Base-by-base conservation (phyloP, 1,140 invertebrate genomes). In the Octopus sinensis region DNA sequence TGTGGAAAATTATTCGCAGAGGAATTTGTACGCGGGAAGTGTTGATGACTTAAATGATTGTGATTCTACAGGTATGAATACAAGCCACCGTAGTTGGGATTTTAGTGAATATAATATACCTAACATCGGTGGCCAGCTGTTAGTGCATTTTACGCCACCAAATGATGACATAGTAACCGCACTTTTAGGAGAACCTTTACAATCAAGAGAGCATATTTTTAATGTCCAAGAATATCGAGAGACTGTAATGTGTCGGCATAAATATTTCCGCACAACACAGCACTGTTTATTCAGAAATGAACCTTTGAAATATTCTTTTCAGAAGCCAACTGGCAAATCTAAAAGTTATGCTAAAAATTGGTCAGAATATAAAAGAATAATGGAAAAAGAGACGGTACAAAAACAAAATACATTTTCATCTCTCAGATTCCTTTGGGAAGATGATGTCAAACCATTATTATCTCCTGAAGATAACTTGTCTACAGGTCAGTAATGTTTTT, bases 171-270 rank as follows among this genome's bases (percentile, higher is more conserved):
- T 73, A 13, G 30, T 23, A 6, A 5, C 30, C 13, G 17, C 68
- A 9, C 68, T 73, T 17, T 73, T 73, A 6, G 68, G 68, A 12
- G 68, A 73, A 13, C 68, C 68, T 6, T 73, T 73, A 23, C 68
- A 13, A 73, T 13, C 1, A 73, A 23, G 76, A 51, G 43, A 77
- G 17, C 51, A 23, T 7, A 43, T 13, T 17, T 77, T 77, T 43
- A 17, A 77, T 43, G 30, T 77, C 7, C 17, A 77, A 53, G 76
- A 77, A 77, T 77, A 77, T 17, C 23, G 76, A 43, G 76, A 77
- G 52, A 77, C 76, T 17, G 43, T 77, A 53, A 77, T 77, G 76
- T 23, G 23, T 77, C 30, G 5, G 2, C 76, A 77, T 77, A 77
- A 77, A 43, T 77, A 43, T 53, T 77, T 6, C 43, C 30, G 76